phyloP scores from a whole-genome alignment of 2,888 invertebrate species.

The Myopa tessellatipennis region DNA sequence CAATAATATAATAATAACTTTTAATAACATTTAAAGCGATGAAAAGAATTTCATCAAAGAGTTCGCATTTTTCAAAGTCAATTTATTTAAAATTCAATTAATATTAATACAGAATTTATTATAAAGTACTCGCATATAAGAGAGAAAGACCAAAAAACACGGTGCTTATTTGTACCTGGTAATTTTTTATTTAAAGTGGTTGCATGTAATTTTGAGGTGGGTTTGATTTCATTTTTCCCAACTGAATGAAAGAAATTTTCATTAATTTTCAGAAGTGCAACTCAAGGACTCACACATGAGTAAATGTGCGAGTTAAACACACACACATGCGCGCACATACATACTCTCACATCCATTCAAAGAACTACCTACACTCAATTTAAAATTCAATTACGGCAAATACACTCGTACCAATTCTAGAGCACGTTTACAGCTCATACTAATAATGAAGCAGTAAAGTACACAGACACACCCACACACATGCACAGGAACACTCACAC shows the following conservation, averaged over 20 bases:
- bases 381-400: slow-evolving; percentile 32
- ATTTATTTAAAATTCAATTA: too few relatives aligned
- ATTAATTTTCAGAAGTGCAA: neutral
- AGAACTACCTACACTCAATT: slow-evolving; percentile 23
- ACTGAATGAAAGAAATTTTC: slow-evolving; percentile 4
- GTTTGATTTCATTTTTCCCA: neutral
- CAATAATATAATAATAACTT: too few relatives aligned
- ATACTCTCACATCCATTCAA: neutral
- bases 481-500: neutral
- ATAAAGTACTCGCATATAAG: too few relatives aligned
- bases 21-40: too few relatives aligned
- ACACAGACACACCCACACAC: neutral
- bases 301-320: too few relatives aligned
- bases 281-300: neutral
- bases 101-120: too few relatives aligned
- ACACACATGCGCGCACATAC: neutral
- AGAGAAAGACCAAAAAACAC: too few relatives aligned
- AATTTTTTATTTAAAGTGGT: too few relatives aligned
- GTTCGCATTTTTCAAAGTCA: too few relatives aligned
- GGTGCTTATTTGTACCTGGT: too few relatives aligned
- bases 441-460: neutral
- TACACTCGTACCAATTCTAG: slow-evolving; percentile 22
- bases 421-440: neutral
- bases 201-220: too few relatives aligned
- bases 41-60: too few relatives aligned